A percentile compares a stretch with the other conserved stretches of the same genome.
phyloP scores from a whole-genome alignment of 2,888 invertebrate species.

The Ornithoptera alexandrae region DNA sequence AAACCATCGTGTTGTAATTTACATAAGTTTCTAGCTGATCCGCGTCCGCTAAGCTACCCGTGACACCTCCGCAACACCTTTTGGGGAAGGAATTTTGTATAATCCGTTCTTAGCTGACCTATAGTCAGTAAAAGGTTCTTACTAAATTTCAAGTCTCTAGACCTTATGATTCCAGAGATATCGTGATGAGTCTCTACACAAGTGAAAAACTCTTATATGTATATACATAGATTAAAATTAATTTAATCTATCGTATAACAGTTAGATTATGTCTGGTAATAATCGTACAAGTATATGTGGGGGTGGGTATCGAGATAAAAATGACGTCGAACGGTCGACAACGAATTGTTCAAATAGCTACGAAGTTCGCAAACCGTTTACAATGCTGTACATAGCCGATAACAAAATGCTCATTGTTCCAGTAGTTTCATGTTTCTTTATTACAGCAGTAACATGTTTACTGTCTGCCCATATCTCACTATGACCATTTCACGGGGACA shows the following conservation, averaged over 20 bases:
- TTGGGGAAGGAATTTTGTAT: no score
- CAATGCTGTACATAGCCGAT: slow-evolving; percentile 25
- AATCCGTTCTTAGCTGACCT: no score
- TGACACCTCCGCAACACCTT: no score
- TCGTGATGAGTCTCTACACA: no score
- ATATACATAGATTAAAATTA: no score
- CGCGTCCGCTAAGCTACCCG: no score
- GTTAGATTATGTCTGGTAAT: background rate
- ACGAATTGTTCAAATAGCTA: slow-evolving; percentile 12
- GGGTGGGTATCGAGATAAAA: background rate
- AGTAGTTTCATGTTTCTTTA: slow-evolving; percentile 48
- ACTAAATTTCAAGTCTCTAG: no score
- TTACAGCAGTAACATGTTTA: slow-evolving; percentile 51
- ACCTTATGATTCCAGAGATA: no score
- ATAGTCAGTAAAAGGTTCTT: no score
- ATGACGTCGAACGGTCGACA: background rate
- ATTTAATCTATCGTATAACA: background rate
- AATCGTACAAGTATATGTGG: background rate
- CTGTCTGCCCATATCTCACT: slow-evolving; percentile 51
- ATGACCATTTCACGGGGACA: slow-evolving; percentile 51
- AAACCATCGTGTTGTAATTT: no score
- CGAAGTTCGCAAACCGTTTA: slow-evolving; percentile 5
- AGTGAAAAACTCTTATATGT: no score
- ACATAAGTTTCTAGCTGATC: no score
- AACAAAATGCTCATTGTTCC: slow-evolving; percentile 35